Evolutionary conservation across 2,888 invertebrate species (phyloP).

Genomic region (Acheta domesticus): DNA sequence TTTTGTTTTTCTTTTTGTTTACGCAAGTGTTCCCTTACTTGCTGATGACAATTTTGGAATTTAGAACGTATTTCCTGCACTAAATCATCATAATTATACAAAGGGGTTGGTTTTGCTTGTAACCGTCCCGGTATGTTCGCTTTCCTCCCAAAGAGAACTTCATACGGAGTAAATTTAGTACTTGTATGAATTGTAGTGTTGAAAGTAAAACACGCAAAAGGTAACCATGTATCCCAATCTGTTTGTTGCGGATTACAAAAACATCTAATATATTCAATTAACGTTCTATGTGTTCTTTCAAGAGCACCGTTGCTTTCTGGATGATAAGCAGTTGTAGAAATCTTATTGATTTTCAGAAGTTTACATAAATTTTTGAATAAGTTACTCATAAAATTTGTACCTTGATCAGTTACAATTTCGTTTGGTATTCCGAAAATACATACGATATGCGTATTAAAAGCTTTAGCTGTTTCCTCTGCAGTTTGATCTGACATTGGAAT

Average conservation of each 20-base stretch:
- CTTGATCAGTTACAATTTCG: too few relatives aligned
- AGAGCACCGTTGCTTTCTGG: neutral
- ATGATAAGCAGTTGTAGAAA: neutral
- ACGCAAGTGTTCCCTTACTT: neutral
- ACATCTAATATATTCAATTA: neutral
- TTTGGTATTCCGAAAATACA: too few relatives aligned
- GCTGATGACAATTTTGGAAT: neutral
- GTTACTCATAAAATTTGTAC: constrained; percentile 4
- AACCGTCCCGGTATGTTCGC: neutral
- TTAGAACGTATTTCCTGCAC: neutral
- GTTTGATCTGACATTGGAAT: neutral
- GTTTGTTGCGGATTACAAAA: neutral
- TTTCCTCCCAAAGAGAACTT: neutral
- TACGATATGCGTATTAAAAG: neutral
- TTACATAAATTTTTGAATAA: constrained; percentile 2
- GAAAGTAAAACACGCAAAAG: neutral
- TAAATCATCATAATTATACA: neutral
- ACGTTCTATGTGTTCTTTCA: neutral
- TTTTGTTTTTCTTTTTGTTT: neutral
- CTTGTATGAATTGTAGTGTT: neutral
- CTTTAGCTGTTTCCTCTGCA: neutral
- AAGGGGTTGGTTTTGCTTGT: neutral
- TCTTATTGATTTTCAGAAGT: neutral
- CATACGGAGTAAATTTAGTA: neutral
- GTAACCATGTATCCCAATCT: neutral